A percentile compares a stretch with the other conserved stretches of the same genome.
Evolutionary conservation across 2,888 invertebrate species (phyloP).

Genomic region (Synergus itoensis): DNA sequence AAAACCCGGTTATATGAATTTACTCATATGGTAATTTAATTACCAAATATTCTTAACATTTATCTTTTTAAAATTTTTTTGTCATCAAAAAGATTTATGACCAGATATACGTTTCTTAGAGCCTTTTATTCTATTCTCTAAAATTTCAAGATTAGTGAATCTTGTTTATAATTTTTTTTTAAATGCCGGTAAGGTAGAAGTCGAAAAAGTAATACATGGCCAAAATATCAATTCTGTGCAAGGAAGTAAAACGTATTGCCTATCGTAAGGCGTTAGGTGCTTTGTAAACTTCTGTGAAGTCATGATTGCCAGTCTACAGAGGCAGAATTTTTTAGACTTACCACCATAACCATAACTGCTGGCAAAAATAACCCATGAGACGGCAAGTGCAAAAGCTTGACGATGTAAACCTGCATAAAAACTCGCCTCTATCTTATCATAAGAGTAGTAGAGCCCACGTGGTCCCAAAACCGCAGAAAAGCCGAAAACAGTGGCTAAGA

Average conservation of each 20-base stretch:
- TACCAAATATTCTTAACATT: too few species aligned
- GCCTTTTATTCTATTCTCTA: too few species aligned
- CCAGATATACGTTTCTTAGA: too few species aligned
- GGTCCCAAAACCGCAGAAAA: conserved; percentile 64
- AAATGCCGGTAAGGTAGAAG: too few species aligned
- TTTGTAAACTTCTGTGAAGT: background rate
- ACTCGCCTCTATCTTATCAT: conserved; percentile 67
- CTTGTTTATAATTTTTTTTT: too few species aligned
- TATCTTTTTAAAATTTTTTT: too few species aligned
- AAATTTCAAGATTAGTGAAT: too few species aligned
- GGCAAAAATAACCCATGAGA: conserved; percentile 78
- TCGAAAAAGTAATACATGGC: background rate
- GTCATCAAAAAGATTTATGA: too few species aligned
- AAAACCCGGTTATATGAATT: too few species aligned
- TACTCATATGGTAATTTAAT: too few species aligned
- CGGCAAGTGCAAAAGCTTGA: conserved; percentile 66
- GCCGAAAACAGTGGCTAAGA: conserved; percentile 55
- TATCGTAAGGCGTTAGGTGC: too few species aligned
- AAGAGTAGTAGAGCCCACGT: conserved; percentile 67
- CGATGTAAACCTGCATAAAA: conserved; percentile 73
- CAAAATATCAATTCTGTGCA: background rate
- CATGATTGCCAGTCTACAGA: background rate
- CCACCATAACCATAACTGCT: conserved; percentile 84
- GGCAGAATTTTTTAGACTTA: conserved; percentile 64
- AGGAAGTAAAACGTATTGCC: background rate